A percentile compares a stretch with the other conserved stretches of the same genome.
Conservation (phyloP, 2,888 invertebrate species). For the Archips crataeganus region DNA sequence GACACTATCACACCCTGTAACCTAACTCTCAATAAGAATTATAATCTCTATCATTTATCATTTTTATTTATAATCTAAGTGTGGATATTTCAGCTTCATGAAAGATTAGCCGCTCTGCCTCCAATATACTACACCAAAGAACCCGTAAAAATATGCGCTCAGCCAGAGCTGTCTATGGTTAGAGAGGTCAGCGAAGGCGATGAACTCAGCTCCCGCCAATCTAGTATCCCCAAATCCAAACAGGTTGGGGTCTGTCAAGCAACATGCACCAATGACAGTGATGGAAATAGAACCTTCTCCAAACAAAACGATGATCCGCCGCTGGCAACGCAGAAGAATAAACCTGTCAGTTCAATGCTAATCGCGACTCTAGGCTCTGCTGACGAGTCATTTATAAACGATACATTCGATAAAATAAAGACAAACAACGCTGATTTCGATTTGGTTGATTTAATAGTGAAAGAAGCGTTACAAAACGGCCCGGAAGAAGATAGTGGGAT, state of each 20-base stretch:
- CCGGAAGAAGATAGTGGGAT: constrained; percentile 54
- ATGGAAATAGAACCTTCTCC: constrained; percentile 42
- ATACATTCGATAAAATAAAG: constrained; percentile 58
- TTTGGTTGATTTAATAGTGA: constrained; percentile 63
- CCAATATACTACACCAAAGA: constrained; percentile 59
- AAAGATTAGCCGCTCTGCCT: constrained; percentile 65
- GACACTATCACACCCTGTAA: no score
- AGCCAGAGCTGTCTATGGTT: constrained; percentile 65
- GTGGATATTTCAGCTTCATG: constrained; percentile 65
- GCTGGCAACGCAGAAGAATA: constrained; percentile 49
- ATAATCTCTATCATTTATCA: no score
- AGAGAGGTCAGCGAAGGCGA: constrained; percentile 66
- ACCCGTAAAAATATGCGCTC: constrained; percentile 56
- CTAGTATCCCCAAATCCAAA: constrained; percentile 51
- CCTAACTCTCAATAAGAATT: no score
- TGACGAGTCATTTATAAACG: constrained; percentile 64
- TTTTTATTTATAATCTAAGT: not conserved
- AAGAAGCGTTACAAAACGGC: constrained; percentile 61
- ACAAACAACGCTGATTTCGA: constrained; percentile 56
- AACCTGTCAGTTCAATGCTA: constrained; percentile 57
- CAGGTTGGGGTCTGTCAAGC: constrained; percentile 54
- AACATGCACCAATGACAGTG: constrained; percentile 49
- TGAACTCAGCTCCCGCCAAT: constrained; percentile 49
- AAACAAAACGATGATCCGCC: constrained; percentile 49
- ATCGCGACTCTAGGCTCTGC: constrained; percentile 62